Evolutionary conservation across 92 coral and sea anemone genomes (phyloP).

Genomic region (Meandrina meandrites): DNA sequence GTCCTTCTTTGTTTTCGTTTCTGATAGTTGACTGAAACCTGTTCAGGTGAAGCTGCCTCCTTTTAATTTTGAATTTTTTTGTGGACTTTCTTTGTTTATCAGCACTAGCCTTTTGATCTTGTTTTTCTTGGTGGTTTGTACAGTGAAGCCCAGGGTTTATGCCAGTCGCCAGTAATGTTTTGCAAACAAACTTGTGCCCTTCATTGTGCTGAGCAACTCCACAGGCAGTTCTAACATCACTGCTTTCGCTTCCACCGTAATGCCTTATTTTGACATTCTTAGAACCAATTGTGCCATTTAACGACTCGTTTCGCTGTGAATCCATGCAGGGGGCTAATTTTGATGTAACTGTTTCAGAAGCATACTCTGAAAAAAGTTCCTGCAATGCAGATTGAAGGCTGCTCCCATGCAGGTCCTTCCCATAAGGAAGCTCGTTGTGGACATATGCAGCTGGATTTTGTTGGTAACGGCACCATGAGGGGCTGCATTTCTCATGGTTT

Average conservation of each 20-base stretch:
- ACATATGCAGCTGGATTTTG: constrained; percentile 21
- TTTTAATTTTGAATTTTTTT: constrained; percentile 7
- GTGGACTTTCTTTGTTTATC: constrained; percentile 18
- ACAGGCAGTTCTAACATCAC: constrained; percentile 60
- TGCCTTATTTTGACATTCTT: constrained; percentile 44
- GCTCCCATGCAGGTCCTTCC: constrained; percentile 51
- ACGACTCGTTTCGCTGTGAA: constrained; percentile 45
- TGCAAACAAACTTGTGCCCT: constrained; percentile 32
- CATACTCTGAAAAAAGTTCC: constrained; percentile 28
- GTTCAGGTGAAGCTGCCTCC: constrained; percentile 27
- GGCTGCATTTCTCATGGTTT: constrained; percentile 5
- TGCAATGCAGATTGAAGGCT: constrained; percentile 29
- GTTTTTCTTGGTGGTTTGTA: background rate
- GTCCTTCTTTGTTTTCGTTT: constrained; percentile 42
- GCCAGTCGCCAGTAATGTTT: constrained; percentile 10
- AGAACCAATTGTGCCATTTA: constrained; percentile 49
- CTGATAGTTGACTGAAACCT: constrained; percentile 14
- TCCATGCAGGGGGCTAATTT: constrained; percentile 42
- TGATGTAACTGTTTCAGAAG: constrained; percentile 33
- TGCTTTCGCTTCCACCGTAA: constrained; percentile 63
- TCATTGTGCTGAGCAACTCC: constrained; percentile 49
- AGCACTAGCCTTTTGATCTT: constrained; percentile 4
- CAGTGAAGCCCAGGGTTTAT: constrained; percentile 32
- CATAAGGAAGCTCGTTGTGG: constrained; percentile 38
- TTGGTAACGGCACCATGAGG: constrained; percentile 27